Evolutionary conservation across 2,888 invertebrate species (phyloP).

Genomic region (Drosophila macrospina): DNA sequence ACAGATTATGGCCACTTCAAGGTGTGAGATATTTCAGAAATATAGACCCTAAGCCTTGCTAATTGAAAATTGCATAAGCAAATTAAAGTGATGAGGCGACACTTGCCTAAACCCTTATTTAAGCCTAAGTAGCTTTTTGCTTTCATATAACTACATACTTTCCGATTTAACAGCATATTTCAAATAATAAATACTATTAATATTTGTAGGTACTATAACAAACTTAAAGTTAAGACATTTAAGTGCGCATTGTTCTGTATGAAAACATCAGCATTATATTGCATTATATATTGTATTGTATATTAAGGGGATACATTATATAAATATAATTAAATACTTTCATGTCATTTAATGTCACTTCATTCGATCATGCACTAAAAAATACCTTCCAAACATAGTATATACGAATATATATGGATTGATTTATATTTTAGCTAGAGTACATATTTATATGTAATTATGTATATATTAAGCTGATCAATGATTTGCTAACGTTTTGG

Average conservation of each 20-base stretch:
- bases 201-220: constrained; percentile 24
- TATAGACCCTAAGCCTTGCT: constrained; percentile 52
- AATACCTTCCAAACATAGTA: constrained; percentile 28
- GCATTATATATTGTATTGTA: constrained; percentile 38
- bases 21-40: constrained; percentile 32
- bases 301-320: constrained; percentile 58
- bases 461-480: constrained; percentile 43
- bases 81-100: constrained; percentile 26
- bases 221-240: constrained; percentile 54
- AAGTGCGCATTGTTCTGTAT: constrained; percentile 27
- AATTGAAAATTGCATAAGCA: constrained; percentile 62
- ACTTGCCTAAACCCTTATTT: neutral
- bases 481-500: constrained; percentile 55
- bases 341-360: constrained; percentile 38
- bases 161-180: constrained; percentile 42
- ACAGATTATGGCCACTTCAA: constrained; percentile 36
- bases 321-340: constrained; percentile 65
- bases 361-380: constrained; percentile 50
- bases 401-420: constrained; percentile 29
- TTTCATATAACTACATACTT: constrained; percentile 32
- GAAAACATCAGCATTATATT: constrained; percentile 62
- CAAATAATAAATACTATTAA: constrained; percentile 52
- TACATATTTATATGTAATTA: constrained; percentile 26
- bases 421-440: constrained; percentile 45
- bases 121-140: constrained; percentile 27